A percentile compares a stretch with the other conserved stretches of the same genome.
These are phyloP conservation scores for Labeo catla DNA, from an alignment of 2,113 vertebrate genomes.

Conservation along the genomic window DNA sequence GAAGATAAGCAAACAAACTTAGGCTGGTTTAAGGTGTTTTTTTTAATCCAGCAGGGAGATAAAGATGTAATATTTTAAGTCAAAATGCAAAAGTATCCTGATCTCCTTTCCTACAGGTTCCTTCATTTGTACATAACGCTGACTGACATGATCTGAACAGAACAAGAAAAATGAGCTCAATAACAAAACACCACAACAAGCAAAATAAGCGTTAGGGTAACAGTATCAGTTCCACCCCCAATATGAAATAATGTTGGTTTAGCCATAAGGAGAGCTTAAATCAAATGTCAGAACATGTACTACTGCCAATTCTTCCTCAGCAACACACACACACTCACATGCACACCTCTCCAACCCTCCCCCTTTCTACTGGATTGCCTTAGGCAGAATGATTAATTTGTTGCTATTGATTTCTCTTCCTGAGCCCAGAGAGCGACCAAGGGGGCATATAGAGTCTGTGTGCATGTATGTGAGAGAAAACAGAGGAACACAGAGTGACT, in stretches of 20 bases:
- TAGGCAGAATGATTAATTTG: slow-evolving; percentile 64
- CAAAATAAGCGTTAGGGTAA: slow-evolving; percentile 28
- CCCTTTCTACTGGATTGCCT: slow-evolving; percentile 52
- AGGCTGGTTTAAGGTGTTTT: not conserved
- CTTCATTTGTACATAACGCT: not conserved
- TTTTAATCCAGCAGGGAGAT: not conserved
- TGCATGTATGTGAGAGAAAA: slow-evolving; percentile 21
- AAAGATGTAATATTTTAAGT: not conserved
- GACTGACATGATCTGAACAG: slow-evolving; percentile 16
- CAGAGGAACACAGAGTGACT: slow-evolving; percentile 21
- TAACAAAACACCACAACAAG: slow-evolving; percentile 27
- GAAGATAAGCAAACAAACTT: not conserved
- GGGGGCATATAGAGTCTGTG: slow-evolving; percentile 15
- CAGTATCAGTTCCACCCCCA: not conserved
- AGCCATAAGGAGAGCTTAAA: slow-evolving; percentile 36
- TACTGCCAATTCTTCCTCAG: slow-evolving; percentile 28
- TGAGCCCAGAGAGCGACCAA: slow-evolving; percentile 54
- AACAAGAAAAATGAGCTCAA: slow-evolving; percentile 10
- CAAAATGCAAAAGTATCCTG: not conserved
- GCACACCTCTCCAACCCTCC: slow-evolving; percentile 23
- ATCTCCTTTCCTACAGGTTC: not conserved
- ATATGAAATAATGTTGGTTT: slow-evolving; percentile 32
- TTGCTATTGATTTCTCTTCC: slow-evolving; percentile 62
- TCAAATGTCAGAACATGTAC: slow-evolving; percentile 45
- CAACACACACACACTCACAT: slow-evolving; percentile 15